Evolutionary conservation across 2,888 invertebrate species (phyloP).

Genomic region (Eupithecia subfuscata): DNA sequence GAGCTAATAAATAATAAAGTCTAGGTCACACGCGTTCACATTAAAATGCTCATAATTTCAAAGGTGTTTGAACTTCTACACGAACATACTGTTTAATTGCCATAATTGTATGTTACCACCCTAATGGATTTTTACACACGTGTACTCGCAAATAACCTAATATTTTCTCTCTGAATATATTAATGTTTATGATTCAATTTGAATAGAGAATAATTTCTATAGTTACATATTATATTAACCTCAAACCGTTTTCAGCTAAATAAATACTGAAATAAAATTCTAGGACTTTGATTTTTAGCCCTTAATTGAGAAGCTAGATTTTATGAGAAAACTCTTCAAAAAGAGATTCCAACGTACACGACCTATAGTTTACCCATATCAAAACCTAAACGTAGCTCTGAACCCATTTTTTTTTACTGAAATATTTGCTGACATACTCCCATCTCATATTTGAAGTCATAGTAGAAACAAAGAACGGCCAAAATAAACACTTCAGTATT

Average conservation of each 20-base stretch:
- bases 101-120: slow-evolving; percentile 1
- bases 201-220: not conserved
- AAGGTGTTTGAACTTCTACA: slow-evolving; percentile 17
- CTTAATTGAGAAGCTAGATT: not conserved
- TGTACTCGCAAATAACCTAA: not conserved
- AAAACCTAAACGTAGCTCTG: too few relatives aligned
- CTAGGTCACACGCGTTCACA: slow-evolving; percentile 1
- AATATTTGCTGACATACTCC: not conserved
- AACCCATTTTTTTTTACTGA: not conserved
- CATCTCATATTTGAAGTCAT: not conserved
- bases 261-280: not conserved
- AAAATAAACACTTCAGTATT: not conserved
- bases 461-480: not conserved
- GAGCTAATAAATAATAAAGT: not conserved
- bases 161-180: not conserved
- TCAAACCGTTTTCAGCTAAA: not conserved
- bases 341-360: not conserved
- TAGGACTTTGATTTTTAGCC: not conserved
- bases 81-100: slow-evolving; percentile 11
- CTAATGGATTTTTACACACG: not conserved
- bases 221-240: not conserved
- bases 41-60: not conserved
- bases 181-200: not conserved
- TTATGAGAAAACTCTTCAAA: not conserved
- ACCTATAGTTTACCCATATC: not conserved